A percentile compares a stretch with the other conserved stretches of the same genome.
phyloP scores from a whole-genome alignment of 2,113 vertebrate genomes.

The Lophotis ruficrista region DNA sequence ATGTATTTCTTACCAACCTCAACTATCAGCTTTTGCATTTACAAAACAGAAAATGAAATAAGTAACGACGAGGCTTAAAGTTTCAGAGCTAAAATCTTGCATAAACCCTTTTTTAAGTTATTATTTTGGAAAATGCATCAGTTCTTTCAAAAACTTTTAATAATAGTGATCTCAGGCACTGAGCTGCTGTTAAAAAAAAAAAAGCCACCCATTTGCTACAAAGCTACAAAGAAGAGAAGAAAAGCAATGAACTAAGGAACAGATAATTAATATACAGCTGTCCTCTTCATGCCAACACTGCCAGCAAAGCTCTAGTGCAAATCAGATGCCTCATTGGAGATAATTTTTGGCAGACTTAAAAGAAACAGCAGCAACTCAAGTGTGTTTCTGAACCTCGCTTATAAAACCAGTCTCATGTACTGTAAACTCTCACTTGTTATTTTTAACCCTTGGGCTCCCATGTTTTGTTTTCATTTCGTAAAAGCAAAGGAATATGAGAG shows the following conservation, averaged over 20 bases:
- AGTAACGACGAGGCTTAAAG: not conserved
- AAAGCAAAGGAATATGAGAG: slow-evolving; percentile 13
- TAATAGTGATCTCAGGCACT: not conserved
- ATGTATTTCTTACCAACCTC: not conserved
- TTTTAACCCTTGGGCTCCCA: slow-evolving; percentile 48
- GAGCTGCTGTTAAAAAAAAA: not conserved
- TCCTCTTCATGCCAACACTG: not conserved
- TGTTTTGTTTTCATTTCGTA: not conserved
- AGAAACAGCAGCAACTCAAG: not conserved
- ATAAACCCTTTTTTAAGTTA: not conserved
- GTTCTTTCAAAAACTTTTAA: not conserved
- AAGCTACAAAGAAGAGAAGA: not conserved
- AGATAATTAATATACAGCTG: not conserved
- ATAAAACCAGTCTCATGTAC: not conserved
- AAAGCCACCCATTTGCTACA: not conserved
- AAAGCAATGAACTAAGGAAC: not conserved
- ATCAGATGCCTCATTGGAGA: not conserved
- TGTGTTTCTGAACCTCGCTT: not conserved
- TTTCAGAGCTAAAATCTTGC: not conserved
- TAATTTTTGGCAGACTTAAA: not conserved
- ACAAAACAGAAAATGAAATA: not conserved
- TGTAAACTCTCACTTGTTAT: not conserved
- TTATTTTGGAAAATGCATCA: not conserved
- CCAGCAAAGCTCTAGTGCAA: not conserved
- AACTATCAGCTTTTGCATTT: not conserved